These are phyloP conservation scores for Numida meleagris DNA, from an alignment of 2,113 vertebrate species.

Conservation along the genomic window DNA sequence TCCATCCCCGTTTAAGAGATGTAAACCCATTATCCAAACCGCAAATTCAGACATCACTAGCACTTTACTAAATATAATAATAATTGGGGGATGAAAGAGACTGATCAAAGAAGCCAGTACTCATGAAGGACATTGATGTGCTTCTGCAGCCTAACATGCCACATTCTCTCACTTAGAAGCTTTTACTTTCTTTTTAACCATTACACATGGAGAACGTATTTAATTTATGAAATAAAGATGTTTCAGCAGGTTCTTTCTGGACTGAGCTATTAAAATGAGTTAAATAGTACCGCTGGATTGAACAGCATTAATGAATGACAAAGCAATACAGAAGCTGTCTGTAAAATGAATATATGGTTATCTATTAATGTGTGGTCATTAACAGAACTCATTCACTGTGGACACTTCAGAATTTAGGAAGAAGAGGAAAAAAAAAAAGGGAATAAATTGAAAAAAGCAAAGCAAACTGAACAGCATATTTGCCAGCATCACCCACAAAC, in stretches of 20 bases:
- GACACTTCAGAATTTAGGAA: neutral
- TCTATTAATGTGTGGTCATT: neutral
- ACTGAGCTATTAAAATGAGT: neutral
- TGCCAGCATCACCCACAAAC: neutral
- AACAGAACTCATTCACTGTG: neutral
- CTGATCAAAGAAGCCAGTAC: neutral
- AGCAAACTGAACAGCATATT: neutral
- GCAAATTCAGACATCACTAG: neutral
- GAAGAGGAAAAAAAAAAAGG: neutral
- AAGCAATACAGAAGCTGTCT: neutral
- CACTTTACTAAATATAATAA: neutral
- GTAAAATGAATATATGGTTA: neutral
- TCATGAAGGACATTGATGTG: neutral
- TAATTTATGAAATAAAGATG: neutral
- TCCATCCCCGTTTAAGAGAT: neutral
- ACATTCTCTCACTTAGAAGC: neutral
- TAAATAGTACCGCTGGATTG: neutral
- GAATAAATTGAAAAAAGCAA: neutral
- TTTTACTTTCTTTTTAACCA: slow-evolving; percentile 1
- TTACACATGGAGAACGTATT: neutral
- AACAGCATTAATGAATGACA: neutral
- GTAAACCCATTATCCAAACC: neutral
- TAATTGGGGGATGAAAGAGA: neutral
- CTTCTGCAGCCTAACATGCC: neutral
- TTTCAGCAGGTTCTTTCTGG: neutral